phyloP scores from a whole-genome alignment of 2,113 vertebrate species.

The Triplophysa siluroides region DNA sequence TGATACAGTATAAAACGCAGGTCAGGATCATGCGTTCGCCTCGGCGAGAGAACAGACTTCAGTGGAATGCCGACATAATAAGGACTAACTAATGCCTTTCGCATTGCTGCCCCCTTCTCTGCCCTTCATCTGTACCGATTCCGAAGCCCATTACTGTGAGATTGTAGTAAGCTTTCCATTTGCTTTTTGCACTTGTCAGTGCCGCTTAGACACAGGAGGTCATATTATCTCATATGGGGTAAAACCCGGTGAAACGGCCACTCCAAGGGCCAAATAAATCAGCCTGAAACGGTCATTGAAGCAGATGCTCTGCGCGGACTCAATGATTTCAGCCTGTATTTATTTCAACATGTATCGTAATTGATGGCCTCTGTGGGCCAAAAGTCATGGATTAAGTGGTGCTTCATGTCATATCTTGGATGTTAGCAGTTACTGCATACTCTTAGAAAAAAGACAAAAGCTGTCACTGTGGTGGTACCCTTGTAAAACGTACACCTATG shows the following conservation, averaged over 20 bases:
- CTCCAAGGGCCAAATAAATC: slow-evolving; percentile 33
- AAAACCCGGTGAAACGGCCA: slow-evolving; percentile 11
- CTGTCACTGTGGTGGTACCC: no score
- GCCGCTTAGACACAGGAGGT: slow-evolving; percentile 33
- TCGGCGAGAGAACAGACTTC: slow-evolving; percentile 25
- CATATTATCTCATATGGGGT: slow-evolving; percentile 31
- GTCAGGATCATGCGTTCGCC: slow-evolving; percentile 38
- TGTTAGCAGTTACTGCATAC: background rate
- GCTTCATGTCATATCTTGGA: slow-evolving; percentile 13
- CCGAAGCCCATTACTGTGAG: slow-evolving; percentile 29
- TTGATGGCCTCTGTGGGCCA: slow-evolving; percentile 7
- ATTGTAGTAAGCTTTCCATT: slow-evolving; percentile 9
- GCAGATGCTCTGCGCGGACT: slow-evolving; percentile 33
- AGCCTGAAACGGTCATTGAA: slow-evolving; percentile 23
- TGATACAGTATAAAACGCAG: slow-evolving; percentile 36
- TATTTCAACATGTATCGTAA: background rate
- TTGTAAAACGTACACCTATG: no score
- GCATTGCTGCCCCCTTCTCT: slow-evolving; percentile 25
- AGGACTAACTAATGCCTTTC: slow-evolving; percentile 43
- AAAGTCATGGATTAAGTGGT: slow-evolving; percentile 4
- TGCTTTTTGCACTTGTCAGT: slow-evolving; percentile 25
- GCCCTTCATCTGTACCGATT: slow-evolving; percentile 5
- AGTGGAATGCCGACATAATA: slow-evolving; percentile 46
- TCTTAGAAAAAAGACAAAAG: no score
- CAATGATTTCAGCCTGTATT: slow-evolving; percentile 27